Percentiles rank a stretch among this genome's conserved stretches.
These are phyloP conservation scores for Dolichoris vasculosae DNA, from an alignment of 1,140 invertebrate species.

Conservation along the genomic window DNA sequence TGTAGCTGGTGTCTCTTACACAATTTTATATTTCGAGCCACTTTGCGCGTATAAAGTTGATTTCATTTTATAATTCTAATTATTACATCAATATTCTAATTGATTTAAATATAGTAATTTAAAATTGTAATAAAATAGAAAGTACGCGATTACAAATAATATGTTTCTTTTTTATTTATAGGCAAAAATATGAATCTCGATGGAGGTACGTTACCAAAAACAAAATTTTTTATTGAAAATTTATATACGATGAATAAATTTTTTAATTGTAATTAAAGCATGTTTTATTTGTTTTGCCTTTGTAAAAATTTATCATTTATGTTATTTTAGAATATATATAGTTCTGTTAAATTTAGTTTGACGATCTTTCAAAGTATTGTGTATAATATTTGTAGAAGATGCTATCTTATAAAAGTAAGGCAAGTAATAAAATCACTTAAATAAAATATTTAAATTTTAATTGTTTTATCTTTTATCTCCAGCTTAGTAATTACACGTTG, in stretches of 20 bases:
- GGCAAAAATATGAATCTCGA: constrained; percentile 82
- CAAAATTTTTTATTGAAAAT: constrained; percentile 1
- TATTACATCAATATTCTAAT: too few species aligned
- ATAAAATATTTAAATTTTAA: too few species aligned
- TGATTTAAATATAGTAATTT: too few species aligned
- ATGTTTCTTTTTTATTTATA: constrained; percentile 72
- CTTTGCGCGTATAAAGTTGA: not conserved
- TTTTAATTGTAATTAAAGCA: not conserved
- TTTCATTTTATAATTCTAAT: not conserved
- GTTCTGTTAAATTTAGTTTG: not conserved
- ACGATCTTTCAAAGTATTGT: too few species aligned
- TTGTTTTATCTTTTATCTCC: too few species aligned
- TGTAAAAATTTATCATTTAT: not conserved
- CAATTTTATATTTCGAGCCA: not conserved
- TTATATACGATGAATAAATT: not conserved
- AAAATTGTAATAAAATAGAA: not conserved
- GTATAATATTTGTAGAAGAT: too few species aligned
- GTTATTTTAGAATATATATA: not conserved
- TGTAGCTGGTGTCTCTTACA: not conserved
- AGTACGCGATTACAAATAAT: not conserved
- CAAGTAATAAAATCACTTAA: too few species aligned
- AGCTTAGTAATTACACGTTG: too few species aligned
- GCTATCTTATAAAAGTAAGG: too few species aligned
- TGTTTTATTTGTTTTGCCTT: not conserved
- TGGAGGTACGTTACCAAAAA: constrained; percentile 79